Percentiles rank a stretch among this genome's conserved stretches.
Evolutionary conservation across 2,888 invertebrate species (phyloP).

Genomic region (Neria commutata): DNA sequence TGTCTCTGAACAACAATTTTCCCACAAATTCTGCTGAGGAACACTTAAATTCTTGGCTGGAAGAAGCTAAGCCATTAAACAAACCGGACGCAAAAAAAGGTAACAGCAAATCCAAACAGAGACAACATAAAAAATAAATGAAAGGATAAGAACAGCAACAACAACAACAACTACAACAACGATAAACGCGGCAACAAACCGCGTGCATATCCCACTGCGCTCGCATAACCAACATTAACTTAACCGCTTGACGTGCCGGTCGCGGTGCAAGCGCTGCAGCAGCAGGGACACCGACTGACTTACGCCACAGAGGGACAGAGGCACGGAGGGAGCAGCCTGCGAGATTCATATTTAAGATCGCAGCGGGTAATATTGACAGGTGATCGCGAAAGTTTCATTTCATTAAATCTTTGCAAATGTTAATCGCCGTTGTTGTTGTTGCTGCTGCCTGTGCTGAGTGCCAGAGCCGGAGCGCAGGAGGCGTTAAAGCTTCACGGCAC

Average conservation of each 20-base stretch:
- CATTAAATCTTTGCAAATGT: constrained; percentile 44
- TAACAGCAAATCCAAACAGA: too few species aligned
- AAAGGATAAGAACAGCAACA: not conserved
- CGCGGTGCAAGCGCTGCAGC: constrained; percentile 4
- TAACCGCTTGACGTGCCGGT: too few species aligned
- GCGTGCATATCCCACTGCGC: constrained; percentile 1
- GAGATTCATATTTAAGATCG: constrained; percentile 40
- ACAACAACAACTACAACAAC: not conserved
- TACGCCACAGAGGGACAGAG: not conserved
- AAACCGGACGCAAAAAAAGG: constrained; percentile 17
- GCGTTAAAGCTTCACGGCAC: not conserved
- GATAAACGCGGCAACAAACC: constrained; percentile 10
- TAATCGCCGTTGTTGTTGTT: constrained; percentile 27
- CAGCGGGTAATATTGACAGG: constrained; percentile 50
- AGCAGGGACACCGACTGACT: not conserved
- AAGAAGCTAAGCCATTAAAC: constrained; percentile 13
- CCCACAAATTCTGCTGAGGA: too few species aligned
- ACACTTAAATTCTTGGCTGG: too few species aligned
- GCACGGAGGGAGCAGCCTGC: not conserved
- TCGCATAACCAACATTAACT: constrained; percentile 16
- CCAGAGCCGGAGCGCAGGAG: not conserved
- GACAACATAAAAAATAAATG: not conserved
- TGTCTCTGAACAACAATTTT: too few species aligned
- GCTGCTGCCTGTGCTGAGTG: not conserved
- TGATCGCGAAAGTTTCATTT: constrained; percentile 50